A percentile compares a stretch with the other conserved stretches of the same genome.
phyloP scores from a whole-genome alignment of 2,113 vertebrate genomes.

The Pyxicephalus adspersus region DNA sequence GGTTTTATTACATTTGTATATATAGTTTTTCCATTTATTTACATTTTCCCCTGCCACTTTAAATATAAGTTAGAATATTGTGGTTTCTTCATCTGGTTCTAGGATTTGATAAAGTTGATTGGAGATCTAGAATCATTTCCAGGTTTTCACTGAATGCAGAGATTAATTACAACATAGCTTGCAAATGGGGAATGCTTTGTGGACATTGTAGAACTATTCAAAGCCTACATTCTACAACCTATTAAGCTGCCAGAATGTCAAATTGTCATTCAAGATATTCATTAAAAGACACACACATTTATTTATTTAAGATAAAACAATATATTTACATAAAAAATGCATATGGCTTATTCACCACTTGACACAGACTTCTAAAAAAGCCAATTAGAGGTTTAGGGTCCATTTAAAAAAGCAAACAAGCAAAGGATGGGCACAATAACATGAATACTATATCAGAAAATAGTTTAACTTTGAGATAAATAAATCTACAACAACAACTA shows the following conservation, averaged over 20 bases:
- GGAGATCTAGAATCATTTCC: neutral
- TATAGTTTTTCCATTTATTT: neutral
- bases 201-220: neutral
- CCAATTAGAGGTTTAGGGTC: no score
- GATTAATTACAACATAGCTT: slow-evolving; percentile 6
- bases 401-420: no score
- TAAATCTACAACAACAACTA: no score
- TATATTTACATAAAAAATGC: no score
- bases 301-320: no score
- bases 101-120: slow-evolving; percentile 14
- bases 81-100: slow-evolving; percentile 36
- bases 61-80: slow-evolving; percentile 22
- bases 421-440: no score
- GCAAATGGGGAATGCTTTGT: neutral
- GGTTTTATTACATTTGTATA: slow-evolving; percentile 20
- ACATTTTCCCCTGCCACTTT: slow-evolving; percentile 21
- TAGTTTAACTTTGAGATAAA: no score
- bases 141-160: neutral
- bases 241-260: neutral
- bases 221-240: neutral
- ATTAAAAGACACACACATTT: neutral
- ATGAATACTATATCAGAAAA: no score
- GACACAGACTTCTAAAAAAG: no score
- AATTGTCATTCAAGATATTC: neutral
- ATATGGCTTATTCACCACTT: no score